Evolutionary conservation across 2,888 invertebrate species (phyloP).

Genomic region (Drosophila prolongata): DNA sequence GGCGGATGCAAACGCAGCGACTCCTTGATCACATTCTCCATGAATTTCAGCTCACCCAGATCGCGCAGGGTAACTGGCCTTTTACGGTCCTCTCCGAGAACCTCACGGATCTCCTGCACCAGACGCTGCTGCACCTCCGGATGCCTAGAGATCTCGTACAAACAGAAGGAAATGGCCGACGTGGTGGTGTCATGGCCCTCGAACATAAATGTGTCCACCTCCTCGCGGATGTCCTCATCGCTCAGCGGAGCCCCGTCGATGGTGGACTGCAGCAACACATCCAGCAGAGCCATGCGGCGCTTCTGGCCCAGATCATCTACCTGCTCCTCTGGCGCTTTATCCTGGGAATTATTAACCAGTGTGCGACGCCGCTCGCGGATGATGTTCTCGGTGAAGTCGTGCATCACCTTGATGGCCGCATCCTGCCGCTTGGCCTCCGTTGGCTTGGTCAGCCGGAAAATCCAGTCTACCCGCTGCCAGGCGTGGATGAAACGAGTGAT

Average conservation of each 20-base stretch:
- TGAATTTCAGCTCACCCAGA: conserved; percentile 79
- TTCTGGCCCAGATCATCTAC: conserved; percentile 84
- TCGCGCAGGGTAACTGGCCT: conserved; percentile 60
- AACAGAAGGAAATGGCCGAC: conserved; percentile 77
- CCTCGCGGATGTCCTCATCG: conserved; percentile 87
- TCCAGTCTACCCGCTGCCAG: conserved; percentile 72
- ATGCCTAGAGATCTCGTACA: conserved; percentile 79
- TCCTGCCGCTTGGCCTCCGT: conserved; percentile 57
- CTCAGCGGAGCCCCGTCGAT: conserved; percentile 86
- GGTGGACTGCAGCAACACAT: conserved; percentile 87
- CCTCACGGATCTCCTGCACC: conserved; percentile 73
- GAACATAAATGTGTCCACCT: conserved; percentile 89
- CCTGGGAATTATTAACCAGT: conserved; percentile 15
- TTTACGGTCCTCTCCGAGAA: conserved; percentile 65
- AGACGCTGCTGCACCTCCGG: conserved; percentile 70
- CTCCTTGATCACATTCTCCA: conserved; percentile 89
- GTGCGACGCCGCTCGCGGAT: conserved; percentile 40
- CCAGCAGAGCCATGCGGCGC: conserved; percentile 88
- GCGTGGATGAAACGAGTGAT: conserved; percentile 73
- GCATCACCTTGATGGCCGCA: conserved; percentile 67
- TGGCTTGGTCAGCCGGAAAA: conserved; percentile 69
- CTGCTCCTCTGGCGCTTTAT: not conserved
- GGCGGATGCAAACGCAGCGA: conserved; percentile 87
- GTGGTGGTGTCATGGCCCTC: conserved; percentile 84
- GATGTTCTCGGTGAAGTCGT: conserved; percentile 75